Base-by-base conservation (phyloP, 2,888 invertebrate genomes). In the Nudaria mundana region DNA sequence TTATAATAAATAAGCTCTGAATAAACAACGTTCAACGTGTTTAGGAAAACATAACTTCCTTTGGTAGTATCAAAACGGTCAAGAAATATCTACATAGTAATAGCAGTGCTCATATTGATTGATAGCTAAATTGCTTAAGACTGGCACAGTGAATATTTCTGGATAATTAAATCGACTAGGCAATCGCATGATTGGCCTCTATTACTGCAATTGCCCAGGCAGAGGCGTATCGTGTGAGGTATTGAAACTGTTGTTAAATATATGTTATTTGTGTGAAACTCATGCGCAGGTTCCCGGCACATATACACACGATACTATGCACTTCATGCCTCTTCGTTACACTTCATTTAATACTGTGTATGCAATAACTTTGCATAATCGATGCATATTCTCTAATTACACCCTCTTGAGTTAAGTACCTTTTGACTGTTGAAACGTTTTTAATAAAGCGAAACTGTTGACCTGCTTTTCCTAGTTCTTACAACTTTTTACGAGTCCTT, bases 181-280 rank as follows among this genome's bases (percentile, higher is more conserved):
- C 86, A 88, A 87, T 89, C 84, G 89, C 89, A 87, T 89, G 89
- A 87, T 86, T 77, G 72, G 74, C 65, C 65, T 77, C 89, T 87
- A 89, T 89, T 89, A 89, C 77, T 68, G 71, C 62, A 60, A 62
- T 76, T 80, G 78, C 78, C 81, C 82, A 86, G 83, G 78, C 82
- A 77, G 70, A 79, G 76, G 78, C 74, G 76, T 75, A 76, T 75
- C 84, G 79, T 81, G 81, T 79, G 76, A 81, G 76, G 75, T 74
- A 76, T 68, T 77, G 72, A 81, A 82, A 82, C 74, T 75, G 69
- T 70, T 66, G 63, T 53, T 71, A 75, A 80, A 78, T 80, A 64
- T 69, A 59, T 81, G 73, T 82, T 76, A 83, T 86, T 82, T 84
- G 71, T 67, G 67, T 66, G 76, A 83, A 85, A 79, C 73, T 68